Percentiles rank a stretch among this genome's conserved stretches.
Evolutionary conservation across 2,888 invertebrate species (phyloP).

Genomic region (Nomada fucata): DNA sequence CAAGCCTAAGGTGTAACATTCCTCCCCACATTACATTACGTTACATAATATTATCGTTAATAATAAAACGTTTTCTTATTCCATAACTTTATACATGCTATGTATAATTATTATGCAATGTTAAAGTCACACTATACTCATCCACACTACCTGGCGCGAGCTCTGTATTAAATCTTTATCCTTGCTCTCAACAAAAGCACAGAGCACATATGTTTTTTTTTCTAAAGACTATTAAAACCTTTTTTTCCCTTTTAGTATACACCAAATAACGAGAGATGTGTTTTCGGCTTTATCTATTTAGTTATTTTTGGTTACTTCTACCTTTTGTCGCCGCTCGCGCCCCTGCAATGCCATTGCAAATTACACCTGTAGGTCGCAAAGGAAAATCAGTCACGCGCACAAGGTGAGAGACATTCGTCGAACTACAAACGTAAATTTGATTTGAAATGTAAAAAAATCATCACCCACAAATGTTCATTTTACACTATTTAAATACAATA

Average conservation of each 20-base stretch:
- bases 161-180: slow-evolving; percentile 73
- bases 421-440: slow-evolving; percentile 83
- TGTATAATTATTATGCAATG: slow-evolving; percentile 84
- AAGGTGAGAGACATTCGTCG: slow-evolving; percentile 84
- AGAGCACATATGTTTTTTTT: slow-evolving; percentile 52
- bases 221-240: slow-evolving; percentile 37
- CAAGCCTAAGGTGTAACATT: slow-evolving; percentile 78
- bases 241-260: slow-evolving; percentile 54
- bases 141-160: slow-evolving; percentile 80
- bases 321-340: slow-evolving; percentile 46
- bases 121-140: slow-evolving; percentile 81
- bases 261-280: slow-evolving; percentile 70
- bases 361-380: slow-evolving; percentile 71
- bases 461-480: slow-evolving; percentile 84
- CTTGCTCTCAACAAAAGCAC: slow-evolving; percentile 63
- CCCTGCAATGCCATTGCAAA: slow-evolving; percentile 49
- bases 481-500: slow-evolving; percentile 85
- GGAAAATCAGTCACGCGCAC: slow-evolving; percentile 83
- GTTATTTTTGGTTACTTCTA: slow-evolving; percentile 33
- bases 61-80: slow-evolving; percentile 82
- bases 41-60: slow-evolving; percentile 81
- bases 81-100: slow-evolving; percentile 84
- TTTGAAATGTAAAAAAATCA: slow-evolving; percentile 82
- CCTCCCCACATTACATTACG: slow-evolving; percentile 79
- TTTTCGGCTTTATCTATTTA: slow-evolving; percentile 50